Conservation (phyloP, 2,888 invertebrate species). For the Sinhomidia bicolor region DNA sequence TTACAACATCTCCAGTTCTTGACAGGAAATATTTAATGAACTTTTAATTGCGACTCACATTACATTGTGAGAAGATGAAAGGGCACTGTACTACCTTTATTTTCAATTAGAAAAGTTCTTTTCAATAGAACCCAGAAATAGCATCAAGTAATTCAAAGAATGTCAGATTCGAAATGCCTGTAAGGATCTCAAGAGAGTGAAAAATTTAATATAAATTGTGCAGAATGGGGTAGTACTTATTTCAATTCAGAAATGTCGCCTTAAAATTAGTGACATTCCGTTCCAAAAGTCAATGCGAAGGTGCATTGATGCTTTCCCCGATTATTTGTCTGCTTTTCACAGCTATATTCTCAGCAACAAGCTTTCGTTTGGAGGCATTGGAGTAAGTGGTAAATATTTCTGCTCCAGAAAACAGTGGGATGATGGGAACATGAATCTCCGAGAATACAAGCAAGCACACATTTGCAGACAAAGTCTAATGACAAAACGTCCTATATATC, state of each 20-base stretch:
- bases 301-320: neutral
- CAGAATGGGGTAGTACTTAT: slow-evolving; percentile 30
- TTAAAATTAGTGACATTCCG: slow-evolving; percentile 54
- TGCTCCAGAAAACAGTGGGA: neutral
- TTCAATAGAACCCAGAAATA: too few relatives aligned
- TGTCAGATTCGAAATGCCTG: neutral
- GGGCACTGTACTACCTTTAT: too few relatives aligned
- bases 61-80: too few relatives aligned
- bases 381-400: slow-evolving; percentile 38
- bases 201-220: slow-evolving; percentile 47
- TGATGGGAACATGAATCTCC: neutral
- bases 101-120: neutral
- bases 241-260: slow-evolving; percentile 19
- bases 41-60: too few relatives aligned
- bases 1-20: too few relatives aligned
- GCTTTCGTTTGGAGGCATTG: too few relatives aligned
- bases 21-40: too few relatives aligned
- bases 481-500: slow-evolving; percentile 70
- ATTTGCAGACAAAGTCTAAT: slow-evolving; percentile 25
- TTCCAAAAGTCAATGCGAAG: slow-evolving; percentile 16
- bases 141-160: neutral
- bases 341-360: too few relatives aligned
- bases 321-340: neutral
- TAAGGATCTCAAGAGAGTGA: neutral
- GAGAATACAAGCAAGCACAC: neutral